phyloP scores from a whole-genome alignment of 1,140 invertebrate genomes.

The Eufriesea mexicana region DNA sequence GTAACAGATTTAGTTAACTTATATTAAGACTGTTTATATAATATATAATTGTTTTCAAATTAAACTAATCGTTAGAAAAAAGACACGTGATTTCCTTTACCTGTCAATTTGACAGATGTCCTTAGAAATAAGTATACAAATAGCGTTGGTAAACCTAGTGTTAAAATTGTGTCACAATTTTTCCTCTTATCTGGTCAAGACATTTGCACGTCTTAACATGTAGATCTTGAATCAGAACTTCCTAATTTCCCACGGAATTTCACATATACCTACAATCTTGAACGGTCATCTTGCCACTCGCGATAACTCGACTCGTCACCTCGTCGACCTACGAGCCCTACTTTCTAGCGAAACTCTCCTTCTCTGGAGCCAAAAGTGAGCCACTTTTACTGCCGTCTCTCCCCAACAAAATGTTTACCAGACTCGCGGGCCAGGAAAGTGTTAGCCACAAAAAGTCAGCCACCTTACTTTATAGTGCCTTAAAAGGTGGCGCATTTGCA shows the following conservation, averaged over 20 bases:
- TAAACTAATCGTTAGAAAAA: too few species aligned
- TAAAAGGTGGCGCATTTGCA: slow-evolving; percentile 70
- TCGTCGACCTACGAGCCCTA: not conserved
- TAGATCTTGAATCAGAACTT: too few species aligned
- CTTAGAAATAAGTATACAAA: too few species aligned
- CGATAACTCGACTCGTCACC: not conserved
- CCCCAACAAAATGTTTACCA: not conserved
- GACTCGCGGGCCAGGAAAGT: not conserved
- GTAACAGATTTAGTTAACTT: too few species aligned
- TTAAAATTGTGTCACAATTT: too few species aligned
- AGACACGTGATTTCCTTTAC: too few species aligned
- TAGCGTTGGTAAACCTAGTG: too few species aligned
- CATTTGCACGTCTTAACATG: too few species aligned
- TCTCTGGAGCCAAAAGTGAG: not conserved
- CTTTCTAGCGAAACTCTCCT: not conserved
- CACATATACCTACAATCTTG: not conserved
- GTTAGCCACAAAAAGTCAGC: slow-evolving; percentile 48
- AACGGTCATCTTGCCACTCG: not conserved
- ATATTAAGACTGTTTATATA: too few species aligned
- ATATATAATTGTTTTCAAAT: too few species aligned
- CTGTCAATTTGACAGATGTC: too few species aligned
- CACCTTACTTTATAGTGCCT: slow-evolving; percentile 75
- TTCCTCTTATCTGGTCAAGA: too few species aligned
- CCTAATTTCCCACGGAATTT: not conserved
- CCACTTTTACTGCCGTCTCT: slow-evolving; percentile 22